Conservation (phyloP, 2,888 invertebrate genomes). For the Drosophila nr. medialis region DNA sequence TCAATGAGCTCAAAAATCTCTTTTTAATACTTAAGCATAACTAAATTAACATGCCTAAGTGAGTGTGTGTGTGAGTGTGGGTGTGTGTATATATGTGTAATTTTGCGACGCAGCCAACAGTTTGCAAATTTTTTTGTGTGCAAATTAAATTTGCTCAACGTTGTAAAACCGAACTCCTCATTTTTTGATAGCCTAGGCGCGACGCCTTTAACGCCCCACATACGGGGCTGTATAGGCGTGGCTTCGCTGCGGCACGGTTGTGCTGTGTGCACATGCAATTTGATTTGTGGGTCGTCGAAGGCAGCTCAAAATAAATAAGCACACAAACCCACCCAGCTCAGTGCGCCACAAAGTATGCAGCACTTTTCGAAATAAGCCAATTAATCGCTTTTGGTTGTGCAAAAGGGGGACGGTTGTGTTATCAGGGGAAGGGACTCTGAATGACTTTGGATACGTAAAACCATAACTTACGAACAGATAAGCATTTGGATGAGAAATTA, state of each 20-base stretch:
- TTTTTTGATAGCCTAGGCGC: constrained; percentile 44
- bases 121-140: constrained; percentile 32
- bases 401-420: background rate
- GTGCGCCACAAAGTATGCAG: constrained; percentile 54
- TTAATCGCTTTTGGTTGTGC: constrained; percentile 27
- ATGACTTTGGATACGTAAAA: background rate
- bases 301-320: constrained; percentile 11
- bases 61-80: constrained; percentile 20
- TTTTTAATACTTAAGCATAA: constrained; percentile 80
- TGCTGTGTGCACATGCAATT: constrained; percentile 62
- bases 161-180: constrained; percentile 56
- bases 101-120: constrained; percentile 24
- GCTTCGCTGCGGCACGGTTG: constrained; percentile 43
- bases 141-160: constrained; percentile 61
- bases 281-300: constrained; percentile 43
- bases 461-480: background rate
- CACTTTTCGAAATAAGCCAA: constrained; percentile 56
- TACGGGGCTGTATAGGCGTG: constrained; percentile 19
- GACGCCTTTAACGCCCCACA: constrained; percentile 21
- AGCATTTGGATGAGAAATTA: background rate
- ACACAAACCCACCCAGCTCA: constrained; percentile 19
- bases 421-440: background rate
- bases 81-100: constrained; percentile 1
- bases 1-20: constrained; percentile 80
- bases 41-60: constrained; percentile 71